Conservation (phyloP, 2,888 invertebrate genomes). For the Ennomos quercinarius region DNA sequence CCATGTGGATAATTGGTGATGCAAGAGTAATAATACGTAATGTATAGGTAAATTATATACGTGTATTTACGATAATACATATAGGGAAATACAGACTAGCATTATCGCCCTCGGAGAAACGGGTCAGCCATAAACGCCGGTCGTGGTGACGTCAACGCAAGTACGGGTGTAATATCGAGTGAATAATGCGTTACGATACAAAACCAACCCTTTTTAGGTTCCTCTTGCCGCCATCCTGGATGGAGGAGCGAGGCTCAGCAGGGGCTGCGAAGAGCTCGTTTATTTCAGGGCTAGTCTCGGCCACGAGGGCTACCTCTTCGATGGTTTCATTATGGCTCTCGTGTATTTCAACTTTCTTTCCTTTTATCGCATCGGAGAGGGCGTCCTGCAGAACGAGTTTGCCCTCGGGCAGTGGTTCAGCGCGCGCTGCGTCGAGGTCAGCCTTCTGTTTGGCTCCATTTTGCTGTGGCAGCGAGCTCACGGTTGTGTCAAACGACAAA, state of each 20-base stretch:
- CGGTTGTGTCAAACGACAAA: conserved; percentile 59
- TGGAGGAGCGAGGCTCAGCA: conserved; percentile 41
- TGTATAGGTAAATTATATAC: conserved; percentile 7
- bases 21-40: conserved; percentile 3
- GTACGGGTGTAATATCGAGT: conserved; percentile 20
- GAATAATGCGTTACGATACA: conserved; percentile 20
- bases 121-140: conserved; percentile 12
- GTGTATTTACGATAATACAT: conserved; percentile 3
- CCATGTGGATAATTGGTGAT: background rate
- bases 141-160: conserved; percentile 20
- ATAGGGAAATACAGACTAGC: conserved; percentile 19
- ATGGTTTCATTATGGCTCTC: conserved; percentile 60
- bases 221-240: conserved; percentile 57
- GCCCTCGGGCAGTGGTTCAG: conserved; percentile 5
- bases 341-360: conserved; percentile 64
- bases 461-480: conserved; percentile 63
- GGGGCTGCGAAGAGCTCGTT: conserved; percentile 41
- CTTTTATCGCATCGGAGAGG: conserved; percentile 40
- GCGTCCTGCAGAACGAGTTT: conserved; percentile 32
- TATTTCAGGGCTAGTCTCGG: conserved; percentile 36
- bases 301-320: conserved; percentile 43
- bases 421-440: conserved; percentile 39
- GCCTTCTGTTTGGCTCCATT: conserved; percentile 59
- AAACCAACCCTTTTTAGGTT: conserved; percentile 71
- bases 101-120: conserved; percentile 24